Evolutionary conservation across 2,797 vertebrate species (phyloP).

Genomic region (Melanotaenia nigrans): DNA sequence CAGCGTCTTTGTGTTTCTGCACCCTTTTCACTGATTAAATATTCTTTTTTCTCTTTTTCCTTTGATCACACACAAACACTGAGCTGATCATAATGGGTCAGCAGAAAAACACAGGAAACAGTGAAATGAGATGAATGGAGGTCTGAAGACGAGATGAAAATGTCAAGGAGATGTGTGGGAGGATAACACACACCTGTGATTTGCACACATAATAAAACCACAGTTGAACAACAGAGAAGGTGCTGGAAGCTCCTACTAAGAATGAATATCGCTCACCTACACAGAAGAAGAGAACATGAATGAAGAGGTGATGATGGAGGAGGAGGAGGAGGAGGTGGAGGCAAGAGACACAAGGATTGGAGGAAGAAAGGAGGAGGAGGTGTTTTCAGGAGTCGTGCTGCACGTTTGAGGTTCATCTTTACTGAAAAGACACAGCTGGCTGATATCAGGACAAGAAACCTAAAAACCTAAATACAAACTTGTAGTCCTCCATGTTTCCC

Average conservation of each 20-base stretch:
- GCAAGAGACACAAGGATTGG: neutral
- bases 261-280: constrained; percentile 27
- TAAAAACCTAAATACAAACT: neutral
- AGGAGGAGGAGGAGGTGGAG: constrained; percentile 1
- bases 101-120: constrained; percentile 16
- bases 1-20: neutral
- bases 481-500: neutral
- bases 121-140: constrained; percentile 23
- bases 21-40: neutral
- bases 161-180: constrained; percentile 36
- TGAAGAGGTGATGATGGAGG: neutral
- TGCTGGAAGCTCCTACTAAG: constrained; percentile 10
- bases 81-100: neutral
- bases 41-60: neutral
- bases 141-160: constrained; percentile 26
- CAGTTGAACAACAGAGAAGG: constrained; percentile 20
- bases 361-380: constrained; percentile 11
- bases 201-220: neutral
- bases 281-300: constrained; percentile 10
- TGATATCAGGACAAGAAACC: neutral
- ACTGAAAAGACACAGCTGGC: neutral
- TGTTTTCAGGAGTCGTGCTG: constrained; percentile 19
- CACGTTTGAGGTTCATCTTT: neutral
- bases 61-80: neutral
- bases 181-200: constrained; percentile 1